A percentile compares a stretch with the other conserved stretches of the same genome.
Conservation (phyloP, 1,140 invertebrate genomes). For the Diuraphis noxia region DNA sequence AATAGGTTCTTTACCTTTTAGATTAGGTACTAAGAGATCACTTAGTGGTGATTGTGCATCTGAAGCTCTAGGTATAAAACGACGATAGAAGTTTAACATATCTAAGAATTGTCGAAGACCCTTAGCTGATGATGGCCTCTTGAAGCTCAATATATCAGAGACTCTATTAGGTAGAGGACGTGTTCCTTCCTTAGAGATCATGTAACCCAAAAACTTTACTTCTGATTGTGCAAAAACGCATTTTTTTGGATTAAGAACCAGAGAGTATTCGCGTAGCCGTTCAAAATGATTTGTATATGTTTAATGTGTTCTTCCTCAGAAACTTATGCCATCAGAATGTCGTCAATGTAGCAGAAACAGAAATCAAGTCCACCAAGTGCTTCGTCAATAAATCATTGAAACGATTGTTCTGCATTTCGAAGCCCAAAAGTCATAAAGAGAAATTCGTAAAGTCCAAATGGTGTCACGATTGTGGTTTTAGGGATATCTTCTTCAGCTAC, state of each 20-base stretch:
- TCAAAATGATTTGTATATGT: constrained; percentile 56
- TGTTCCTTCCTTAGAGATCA: constrained; percentile 50
- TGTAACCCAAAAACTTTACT: constrained; percentile 59
- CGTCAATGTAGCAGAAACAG: constrained; percentile 59
- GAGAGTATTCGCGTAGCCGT: constrained; percentile 57
- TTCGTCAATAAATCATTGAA: constrained; percentile 63
- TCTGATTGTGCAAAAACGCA: constrained; percentile 58
- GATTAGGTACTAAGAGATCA: too few species aligned
- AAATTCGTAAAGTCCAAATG: too few species aligned
- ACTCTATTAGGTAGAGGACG: too few species aligned
- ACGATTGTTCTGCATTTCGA: constrained; percentile 60
- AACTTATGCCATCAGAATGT: constrained; percentile 59
- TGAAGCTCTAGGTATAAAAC: too few species aligned
- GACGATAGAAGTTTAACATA: too few species aligned
- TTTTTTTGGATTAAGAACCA: constrained; percentile 58
- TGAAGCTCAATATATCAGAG: too few species aligned
- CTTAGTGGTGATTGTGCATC: too few species aligned
- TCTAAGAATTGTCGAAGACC: too few species aligned
- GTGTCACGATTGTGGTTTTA: too few species aligned
- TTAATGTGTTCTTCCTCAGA: constrained; percentile 57
- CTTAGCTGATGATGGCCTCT: too few species aligned
- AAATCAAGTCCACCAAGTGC: constrained; percentile 59
- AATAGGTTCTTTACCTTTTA: too few species aligned
- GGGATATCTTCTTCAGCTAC: too few species aligned
- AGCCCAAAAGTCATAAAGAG: constrained; percentile 58